Evolutionary conservation across 2,797 vertebrate genomes (phyloP), one percentile per base, ranked within the genome.

Genomic region (Poeciliopsis paucimaculata): DNA sequence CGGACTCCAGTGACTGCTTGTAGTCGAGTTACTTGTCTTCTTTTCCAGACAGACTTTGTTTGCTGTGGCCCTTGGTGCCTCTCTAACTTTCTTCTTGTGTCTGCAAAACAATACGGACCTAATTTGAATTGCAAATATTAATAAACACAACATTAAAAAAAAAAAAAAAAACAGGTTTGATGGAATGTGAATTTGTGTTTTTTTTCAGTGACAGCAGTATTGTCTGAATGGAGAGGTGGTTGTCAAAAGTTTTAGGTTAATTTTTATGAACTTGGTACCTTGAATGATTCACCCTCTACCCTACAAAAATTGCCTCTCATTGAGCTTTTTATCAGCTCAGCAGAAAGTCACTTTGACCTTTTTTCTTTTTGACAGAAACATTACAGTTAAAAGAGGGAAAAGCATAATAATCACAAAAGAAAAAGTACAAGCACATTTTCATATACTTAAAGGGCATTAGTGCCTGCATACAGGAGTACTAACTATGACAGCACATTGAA

Each of bases 341-440:
- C 86, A 88, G 82, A 84, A 90, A 86, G 83, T 88, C 75, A 84
- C 91, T 86, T 84, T 41, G 34, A 74, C 78, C 75, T 87, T 91
- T 87, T 87, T 91, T 82, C 84, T 81, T 47, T 80, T 26, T 47
- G 10, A 26, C 47, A 41, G 62, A 85, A 83, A 91, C 81, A 78
- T 85, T 75, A 43, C 60, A 46, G 70, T 74, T 31, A 2, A 31
- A 31, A 47, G 43, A 47, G 28, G 23, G 72, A 62, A 68, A 60
- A 34, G 28, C 43, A 36, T 36, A 51, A 36, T 26, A 36, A 49
- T 45, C 43, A 1, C 39, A 45, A 45, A 75, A 80, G 57, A 81
- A 82, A 62, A 71, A 13, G 64, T 51, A 39, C 26, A 73, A 60
- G 75, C 77, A 77, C 75, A 89, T 72, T 71, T 85, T 84, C 8